These are phyloP conservation scores for Leptosomus discolor DNA, from an alignment of 2,113 vertebrate species.

Conservation along the genomic window DNA sequence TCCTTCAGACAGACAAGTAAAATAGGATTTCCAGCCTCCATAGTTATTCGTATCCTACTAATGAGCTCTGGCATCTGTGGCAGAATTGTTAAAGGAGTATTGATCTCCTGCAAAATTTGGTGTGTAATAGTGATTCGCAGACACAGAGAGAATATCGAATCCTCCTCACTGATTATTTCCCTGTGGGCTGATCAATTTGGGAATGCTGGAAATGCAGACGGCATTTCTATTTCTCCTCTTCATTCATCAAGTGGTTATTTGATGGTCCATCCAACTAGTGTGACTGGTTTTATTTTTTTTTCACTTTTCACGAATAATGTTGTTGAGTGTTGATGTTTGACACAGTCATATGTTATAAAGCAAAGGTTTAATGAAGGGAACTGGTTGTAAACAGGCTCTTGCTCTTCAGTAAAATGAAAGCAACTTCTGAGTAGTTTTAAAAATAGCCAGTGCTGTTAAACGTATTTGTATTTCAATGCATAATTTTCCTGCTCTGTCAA, in stretches of 20 bases:
- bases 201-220: not conserved
- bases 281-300: not conserved
- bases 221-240: slow-evolving; percentile 10
- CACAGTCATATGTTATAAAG: not conserved
- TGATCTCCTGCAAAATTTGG: slow-evolving; percentile 50
- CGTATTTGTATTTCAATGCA: not conserved
- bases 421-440: not conserved
- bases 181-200: not conserved
- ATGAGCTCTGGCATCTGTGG: slow-evolving; percentile 41
- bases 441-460: not conserved
- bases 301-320: not conserved
- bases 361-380: not conserved
- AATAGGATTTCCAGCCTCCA: slow-evolving; percentile 45
- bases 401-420: not conserved
- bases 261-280: not conserved
- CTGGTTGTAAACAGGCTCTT: not conserved
- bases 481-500: not conserved
- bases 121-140: not conserved
- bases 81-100: slow-evolving; percentile 30
- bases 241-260: not conserved
- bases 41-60: slow-evolving; percentile 25
- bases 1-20: slow-evolving; percentile 60
- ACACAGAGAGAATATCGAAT: not conserved
- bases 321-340: not conserved
- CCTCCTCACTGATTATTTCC: not conserved